phyloP scores from a whole-genome alignment of 2,888 invertebrate genomes.

The Orchesella flavescens region DNA sequence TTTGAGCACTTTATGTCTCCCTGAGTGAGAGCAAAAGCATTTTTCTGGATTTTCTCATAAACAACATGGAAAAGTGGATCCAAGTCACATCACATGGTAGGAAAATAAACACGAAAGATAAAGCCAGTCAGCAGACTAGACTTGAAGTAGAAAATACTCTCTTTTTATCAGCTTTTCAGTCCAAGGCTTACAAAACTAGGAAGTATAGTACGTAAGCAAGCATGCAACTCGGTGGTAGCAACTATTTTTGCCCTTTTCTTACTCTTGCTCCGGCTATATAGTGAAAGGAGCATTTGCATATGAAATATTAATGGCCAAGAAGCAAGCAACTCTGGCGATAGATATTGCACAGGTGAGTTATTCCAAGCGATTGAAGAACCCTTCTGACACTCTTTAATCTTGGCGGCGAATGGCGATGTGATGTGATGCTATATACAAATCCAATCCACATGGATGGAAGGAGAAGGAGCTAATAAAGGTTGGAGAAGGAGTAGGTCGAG shows the following conservation, averaged over 20 bases:
- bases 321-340: conserved; percentile 13
- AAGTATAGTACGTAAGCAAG: conserved; percentile 15
- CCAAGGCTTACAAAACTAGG: neutral
- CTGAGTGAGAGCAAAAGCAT: conserved; percentile 1
- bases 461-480: conserved; percentile 32
- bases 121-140: no score
- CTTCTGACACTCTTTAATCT: conserved; percentile 4
- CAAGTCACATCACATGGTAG: neutral
- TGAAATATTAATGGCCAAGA: conserved; percentile 54
- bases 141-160: no score
- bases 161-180: neutral
- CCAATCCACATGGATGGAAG: no score
- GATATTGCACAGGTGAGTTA: conserved; percentile 55
- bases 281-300: conserved; percentile 52
- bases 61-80: conserved; percentile 10
- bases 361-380: conserved; percentile 46
- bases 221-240: neutral
- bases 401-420: neutral
- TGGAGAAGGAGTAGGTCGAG: conserved; percentile 20
- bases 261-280: neutral
- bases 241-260: conserved; percentile 23
- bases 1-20: conserved; percentile 42
- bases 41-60: conserved; percentile 46
- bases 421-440: neutral
- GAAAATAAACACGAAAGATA: no score